phyloP scores from a whole-genome alignment of 2,888 invertebrate species.

The Conus canariensis region DNA sequence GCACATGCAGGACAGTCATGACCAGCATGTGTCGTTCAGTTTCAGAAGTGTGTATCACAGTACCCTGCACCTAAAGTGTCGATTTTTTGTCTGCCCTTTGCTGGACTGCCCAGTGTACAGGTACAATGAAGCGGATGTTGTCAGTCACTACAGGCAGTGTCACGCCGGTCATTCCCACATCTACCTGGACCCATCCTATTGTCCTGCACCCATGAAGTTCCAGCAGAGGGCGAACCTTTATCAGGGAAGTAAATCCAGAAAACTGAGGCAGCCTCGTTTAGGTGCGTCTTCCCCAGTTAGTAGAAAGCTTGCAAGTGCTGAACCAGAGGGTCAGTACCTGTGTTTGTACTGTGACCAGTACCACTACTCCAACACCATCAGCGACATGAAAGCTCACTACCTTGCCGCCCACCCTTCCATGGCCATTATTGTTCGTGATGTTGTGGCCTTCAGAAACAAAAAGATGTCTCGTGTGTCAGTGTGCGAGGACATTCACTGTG shows the following conservation, averaged over 20 bases:
- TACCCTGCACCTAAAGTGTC: constrained; percentile 20
- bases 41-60: constrained; percentile 9
- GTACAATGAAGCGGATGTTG: constrained; percentile 4
- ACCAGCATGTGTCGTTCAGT: constrained; percentile 7
- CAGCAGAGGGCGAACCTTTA: neutral
- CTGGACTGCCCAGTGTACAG: constrained; percentile 9
- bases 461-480: constrained; percentile 61
- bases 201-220: constrained; percentile 29
- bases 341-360: constrained; percentile 49
- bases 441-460: constrained; percentile 56
- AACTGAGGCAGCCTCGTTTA: neutral
- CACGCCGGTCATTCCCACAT: neutral
- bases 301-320: neutral
- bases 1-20: neutral
- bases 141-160: neutral
- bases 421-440: constrained; percentile 61
- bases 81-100: constrained; percentile 24
- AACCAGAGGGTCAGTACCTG: constrained; percentile 18
- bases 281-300: neutral
- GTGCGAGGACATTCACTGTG: constrained; percentile 59
- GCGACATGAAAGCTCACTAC: constrained; percentile 62
- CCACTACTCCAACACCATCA: constrained; percentile 39
- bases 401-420: constrained; percentile 55
- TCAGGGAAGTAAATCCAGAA: neutral
- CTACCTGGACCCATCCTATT: neutral